Conservation (phyloP, 2,888 invertebrate genomes). For the Drosophila robusta region DNA sequence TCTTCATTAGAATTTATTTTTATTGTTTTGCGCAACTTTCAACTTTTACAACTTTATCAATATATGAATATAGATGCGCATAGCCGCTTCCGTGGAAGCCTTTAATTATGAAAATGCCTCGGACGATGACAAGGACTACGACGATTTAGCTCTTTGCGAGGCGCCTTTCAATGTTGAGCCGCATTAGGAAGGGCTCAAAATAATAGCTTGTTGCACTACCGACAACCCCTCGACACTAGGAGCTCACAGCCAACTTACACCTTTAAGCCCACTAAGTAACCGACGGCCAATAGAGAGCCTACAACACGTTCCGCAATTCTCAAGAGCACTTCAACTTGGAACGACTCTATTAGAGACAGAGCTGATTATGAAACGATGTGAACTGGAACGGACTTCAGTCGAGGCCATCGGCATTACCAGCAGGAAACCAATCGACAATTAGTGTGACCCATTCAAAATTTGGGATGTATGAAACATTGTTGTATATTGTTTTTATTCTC, state of each 20-base stretch:
- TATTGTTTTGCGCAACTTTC: slow-evolving; percentile 81
- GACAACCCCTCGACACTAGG: not conserved
- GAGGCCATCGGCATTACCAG: not conserved
- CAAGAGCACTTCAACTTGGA: too few species aligned
- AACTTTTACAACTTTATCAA: slow-evolving; percentile 81
- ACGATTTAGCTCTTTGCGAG: not conserved
- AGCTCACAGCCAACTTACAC: not conserved
- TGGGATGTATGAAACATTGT: too few species aligned
- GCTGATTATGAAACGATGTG: not conserved
- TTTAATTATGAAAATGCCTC: slow-evolving; percentile 74
- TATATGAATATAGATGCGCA: slow-evolving; percentile 79
- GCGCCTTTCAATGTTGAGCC: slow-evolving; percentile 1
- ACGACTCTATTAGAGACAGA: too few species aligned
- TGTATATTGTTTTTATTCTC: too few species aligned
- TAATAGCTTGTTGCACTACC: not conserved
- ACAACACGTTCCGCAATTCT: too few species aligned
- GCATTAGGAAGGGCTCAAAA: slow-evolving; percentile 1
- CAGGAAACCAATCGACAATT: too few species aligned
- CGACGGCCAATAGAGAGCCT: too few species aligned
- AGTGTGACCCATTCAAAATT: too few species aligned
- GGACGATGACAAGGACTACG: slow-evolving; percentile 19
- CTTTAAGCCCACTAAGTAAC: not conserved
- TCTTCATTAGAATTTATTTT: slow-evolving; percentile 78
- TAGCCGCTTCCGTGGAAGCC: slow-evolving; percentile 45
- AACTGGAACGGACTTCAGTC: not conserved